Base-by-base conservation (phyloP, 2,797 vertebrate species). In the Taeniopygia guttata region DNA sequence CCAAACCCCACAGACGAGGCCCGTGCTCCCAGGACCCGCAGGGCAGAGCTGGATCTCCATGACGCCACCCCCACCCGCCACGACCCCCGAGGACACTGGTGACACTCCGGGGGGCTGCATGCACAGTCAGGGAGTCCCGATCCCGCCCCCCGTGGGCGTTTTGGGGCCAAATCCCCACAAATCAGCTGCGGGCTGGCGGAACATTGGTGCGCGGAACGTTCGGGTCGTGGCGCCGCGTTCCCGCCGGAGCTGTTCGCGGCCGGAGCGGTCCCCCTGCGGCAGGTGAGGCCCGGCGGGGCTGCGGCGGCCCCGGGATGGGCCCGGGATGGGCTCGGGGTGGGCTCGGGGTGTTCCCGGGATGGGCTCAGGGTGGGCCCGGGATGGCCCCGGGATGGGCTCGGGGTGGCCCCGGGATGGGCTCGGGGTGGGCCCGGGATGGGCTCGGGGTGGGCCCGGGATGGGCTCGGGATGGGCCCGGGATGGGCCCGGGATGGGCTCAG, bases 31-130 rank as follows among this genome's bases (percentile, higher is more conserved):
- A 3, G 4, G 11, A 3, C 22, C 8, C 4, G 5, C 8, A 0
- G 2, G 13, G 45, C 26, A 62, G 26, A 18, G 4, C 22, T 11
- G 69, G 23, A 23, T 8, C 49, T 20, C 60, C 20, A 1, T 2
- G 49, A 40, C 38, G 0, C 9, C 60, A 16, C 2, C 2, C 10
- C 2, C 1, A 0, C 26, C 20, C 4, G 0, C 55, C 22, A 1
- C 1, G 32, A 30, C 40, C 12, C 2, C 46, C 26, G 21, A 22
- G 17, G 4, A 11, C 26, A 1, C 26, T 1, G 20, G 14, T 46
- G 73, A 32, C 25, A 2, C 20, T 46, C 7, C 29, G 15, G 15
- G 4, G 30, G 12, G 4, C 22, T 3, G 60, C 60, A 5, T 60
- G 29, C 48, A 46, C 43, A 5, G 1, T 5, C 8, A 5, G 2